Evolutionary conservation across 2,888 invertebrate species (phyloP).

Genomic region (Eumacrocentrus americanus): DNA sequence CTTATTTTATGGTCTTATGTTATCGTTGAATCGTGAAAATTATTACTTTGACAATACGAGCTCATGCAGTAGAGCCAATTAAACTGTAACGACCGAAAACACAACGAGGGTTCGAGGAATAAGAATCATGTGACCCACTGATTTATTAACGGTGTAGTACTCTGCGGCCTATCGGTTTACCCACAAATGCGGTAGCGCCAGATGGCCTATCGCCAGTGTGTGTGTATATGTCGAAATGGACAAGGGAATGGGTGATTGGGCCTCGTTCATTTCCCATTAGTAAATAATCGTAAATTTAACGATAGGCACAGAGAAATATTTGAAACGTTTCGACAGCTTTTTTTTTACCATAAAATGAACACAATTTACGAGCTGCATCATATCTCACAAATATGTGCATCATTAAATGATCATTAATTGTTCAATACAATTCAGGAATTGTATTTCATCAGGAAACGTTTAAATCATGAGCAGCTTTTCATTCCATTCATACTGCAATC

Average conservation of each 20-base stretch:
- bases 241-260: neutral
- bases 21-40: neutral
- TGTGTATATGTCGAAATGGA: slow-evolving; percentile 1
- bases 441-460: neutral
- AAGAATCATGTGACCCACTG: slow-evolving; percentile 26
- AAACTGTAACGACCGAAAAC: neutral
- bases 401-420: no score
- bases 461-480: neutral
- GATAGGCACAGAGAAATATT: no score
- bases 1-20: neutral
- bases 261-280: neutral
- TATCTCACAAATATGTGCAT: no score
- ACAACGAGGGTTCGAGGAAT: slow-evolving; percentile 3
- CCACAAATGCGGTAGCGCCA: slow-evolving; percentile 28
- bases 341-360: no score
- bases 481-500: neutral
- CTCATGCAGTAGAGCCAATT: neutral
- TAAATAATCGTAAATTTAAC: neutral
- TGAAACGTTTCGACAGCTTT: no score
- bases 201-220: slow-evolving; percentile 16
- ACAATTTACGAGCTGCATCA: no score
- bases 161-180: slow-evolving; percentile 22
- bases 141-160: slow-evolving; percentile 28
- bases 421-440: neutral
- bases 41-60: slow-evolving; percentile 1